Evolutionary conservation across 2,113 vertebrate genomes (phyloP).

Genomic region (Dunckerocampus dactyliophorus): DNA sequence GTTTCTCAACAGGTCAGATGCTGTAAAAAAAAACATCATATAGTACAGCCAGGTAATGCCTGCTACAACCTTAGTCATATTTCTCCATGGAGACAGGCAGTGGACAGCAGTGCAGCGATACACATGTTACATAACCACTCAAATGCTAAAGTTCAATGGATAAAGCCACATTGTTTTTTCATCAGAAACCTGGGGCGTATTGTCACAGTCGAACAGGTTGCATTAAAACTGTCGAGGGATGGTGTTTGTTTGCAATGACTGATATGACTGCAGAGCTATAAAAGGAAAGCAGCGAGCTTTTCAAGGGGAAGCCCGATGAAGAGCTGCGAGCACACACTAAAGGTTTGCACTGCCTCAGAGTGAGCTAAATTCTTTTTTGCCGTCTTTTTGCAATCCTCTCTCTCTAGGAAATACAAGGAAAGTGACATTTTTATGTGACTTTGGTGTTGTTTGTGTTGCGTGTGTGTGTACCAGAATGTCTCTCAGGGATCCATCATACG

Average conservation of each 20-base stretch:
- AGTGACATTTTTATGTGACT: background rate
- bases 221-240: slow-evolving; percentile 15
- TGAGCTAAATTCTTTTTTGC: slow-evolving; percentile 24
- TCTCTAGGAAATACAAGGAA: no score
- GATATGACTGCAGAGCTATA: slow-evolving; percentile 71
- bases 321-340: no score
- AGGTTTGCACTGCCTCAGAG: background rate
- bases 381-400: no score
- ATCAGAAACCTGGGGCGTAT: background rate
- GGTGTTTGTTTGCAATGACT: slow-evolving; percentile 46
- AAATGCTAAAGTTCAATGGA: slow-evolving; percentile 25
- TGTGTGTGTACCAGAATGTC: slow-evolving; percentile 57
- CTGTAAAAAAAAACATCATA: no score
- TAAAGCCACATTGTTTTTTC: slow-evolving; percentile 4
- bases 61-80: no score
- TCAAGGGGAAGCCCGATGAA: no score
- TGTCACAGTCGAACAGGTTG: slow-evolving; percentile 4
- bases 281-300: slow-evolving; percentile 47
- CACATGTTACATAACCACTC: slow-evolving; percentile 32
- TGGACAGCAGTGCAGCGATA: background rate
- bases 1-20: no score
- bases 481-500: slow-evolving; percentile 54
- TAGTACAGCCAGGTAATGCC: no score
- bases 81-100: background rate
- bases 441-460: background rate